A percentile compares a stretch with the other conserved stretches of the same genome.
These are phyloP conservation scores for Zaprionus vittiger DNA, from an alignment of 1,140 invertebrate species.

Conservation along the genomic window DNA sequence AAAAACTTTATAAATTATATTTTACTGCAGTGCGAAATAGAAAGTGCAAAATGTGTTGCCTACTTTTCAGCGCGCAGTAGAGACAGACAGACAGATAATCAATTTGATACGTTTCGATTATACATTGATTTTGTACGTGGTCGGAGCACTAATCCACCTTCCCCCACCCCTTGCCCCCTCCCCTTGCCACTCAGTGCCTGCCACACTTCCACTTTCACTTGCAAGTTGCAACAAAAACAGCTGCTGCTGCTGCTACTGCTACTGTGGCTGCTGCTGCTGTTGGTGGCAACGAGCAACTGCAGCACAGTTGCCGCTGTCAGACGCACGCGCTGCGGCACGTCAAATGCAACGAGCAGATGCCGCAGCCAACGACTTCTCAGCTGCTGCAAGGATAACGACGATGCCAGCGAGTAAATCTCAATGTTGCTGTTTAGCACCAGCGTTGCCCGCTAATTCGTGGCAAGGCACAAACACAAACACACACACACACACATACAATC, in stretches of 20 bases:
- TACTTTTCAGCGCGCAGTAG: constrained; percentile 47
- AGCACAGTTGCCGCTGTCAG: not conserved
- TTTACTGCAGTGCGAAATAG: not conserved
- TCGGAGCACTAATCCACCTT: constrained; percentile 21
- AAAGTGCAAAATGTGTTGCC: constrained; percentile 52
- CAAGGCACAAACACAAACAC: constrained; percentile 9
- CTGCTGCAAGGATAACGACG: constrained; percentile 56
- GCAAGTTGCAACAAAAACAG: constrained; percentile 28
- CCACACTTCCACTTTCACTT: constrained; percentile 40
- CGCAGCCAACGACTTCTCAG: constrained; percentile 6
- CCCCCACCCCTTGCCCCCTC: not conserved
- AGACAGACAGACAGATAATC: constrained; percentile 3
- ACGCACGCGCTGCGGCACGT: constrained; percentile 10
- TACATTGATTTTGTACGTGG: constrained; percentile 31
- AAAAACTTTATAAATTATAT: constrained; percentile 7
- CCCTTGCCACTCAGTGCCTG: not conserved
- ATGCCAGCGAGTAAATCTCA: constrained; percentile 52
- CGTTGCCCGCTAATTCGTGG: constrained; percentile 34
- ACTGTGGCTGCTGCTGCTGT: not conserved
- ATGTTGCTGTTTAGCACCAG: constrained; percentile 36
- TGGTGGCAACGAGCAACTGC: constrained; percentile 15
- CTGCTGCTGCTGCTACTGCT: constrained; percentile 10
- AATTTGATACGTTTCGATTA: constrained; percentile 20
- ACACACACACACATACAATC: not conserved
- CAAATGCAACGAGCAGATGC: constrained; percentile 23